Evolutionary conservation across 2,888 invertebrate species (phyloP).

Genomic region (Microctonus aethiopoides): DNA sequence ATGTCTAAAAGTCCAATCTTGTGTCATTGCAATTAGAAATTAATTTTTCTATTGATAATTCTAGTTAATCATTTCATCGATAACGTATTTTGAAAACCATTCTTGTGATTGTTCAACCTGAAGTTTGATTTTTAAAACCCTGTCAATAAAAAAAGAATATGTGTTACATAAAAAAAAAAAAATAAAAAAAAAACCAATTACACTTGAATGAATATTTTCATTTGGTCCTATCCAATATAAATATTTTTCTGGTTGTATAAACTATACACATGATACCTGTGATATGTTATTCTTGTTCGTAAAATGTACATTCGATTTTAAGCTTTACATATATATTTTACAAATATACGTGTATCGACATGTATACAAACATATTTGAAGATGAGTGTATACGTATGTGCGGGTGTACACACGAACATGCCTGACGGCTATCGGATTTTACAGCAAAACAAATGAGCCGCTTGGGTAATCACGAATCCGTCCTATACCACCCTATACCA

Average conservation of each 20-base stretch:
- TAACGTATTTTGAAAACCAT: no score
- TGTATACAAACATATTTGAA: neutral
- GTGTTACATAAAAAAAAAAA: no score
- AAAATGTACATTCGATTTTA: neutral
- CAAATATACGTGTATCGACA: neutral
- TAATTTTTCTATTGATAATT: no score
- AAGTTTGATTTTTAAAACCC: no score
- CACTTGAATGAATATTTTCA: conserved; percentile 3
- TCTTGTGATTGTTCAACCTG: no score
- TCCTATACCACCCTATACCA: conserved; percentile 29
- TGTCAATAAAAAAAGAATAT: no score
- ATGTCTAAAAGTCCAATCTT: no score
- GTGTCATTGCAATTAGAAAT: no score
- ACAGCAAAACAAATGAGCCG: conserved; percentile 55
- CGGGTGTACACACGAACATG: conserved; percentile 11
- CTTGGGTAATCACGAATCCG: conserved; percentile 50
- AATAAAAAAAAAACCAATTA: neutral
- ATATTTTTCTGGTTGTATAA: conserved; percentile 7
- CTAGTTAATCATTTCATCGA: no score
- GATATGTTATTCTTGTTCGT: conserved; percentile 3
- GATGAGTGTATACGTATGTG: neutral
- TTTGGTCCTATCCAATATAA: conserved; percentile 6
- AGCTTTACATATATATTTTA: conserved; percentile 15
- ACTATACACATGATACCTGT: neutral
- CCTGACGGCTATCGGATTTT: conserved; percentile 54